Evolutionary conservation across 2,888 invertebrate species (phyloP), one percentile per base, ranked within the genome.

Genomic region (Lochmaea crataegi): DNA sequence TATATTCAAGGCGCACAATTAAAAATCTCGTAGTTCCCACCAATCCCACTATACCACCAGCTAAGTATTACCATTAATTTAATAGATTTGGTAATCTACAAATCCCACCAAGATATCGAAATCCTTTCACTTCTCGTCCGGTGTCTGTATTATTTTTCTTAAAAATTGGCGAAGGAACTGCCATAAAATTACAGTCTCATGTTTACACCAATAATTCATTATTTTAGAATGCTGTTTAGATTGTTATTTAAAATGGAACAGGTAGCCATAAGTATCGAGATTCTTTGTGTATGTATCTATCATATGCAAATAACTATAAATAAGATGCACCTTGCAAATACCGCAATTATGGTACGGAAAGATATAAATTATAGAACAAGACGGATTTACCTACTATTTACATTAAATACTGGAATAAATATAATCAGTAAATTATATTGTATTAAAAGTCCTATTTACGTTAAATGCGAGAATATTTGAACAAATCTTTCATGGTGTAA

Each of bases 281-380:
- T n/a, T 4, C 7, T n/a, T 51, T 53, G 53, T 16, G 18, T 18
- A 6, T 53, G 16, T 53, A 53, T 60, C 38, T 48, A 22, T 68
- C 48, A 9, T 71, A 65, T 71, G 65, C 51, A 65, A 65, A 71
- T 57, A 18, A 42, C 41, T 63, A 63, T 42, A 56, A 71, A 71
- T 41, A 57, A 22, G 71, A 65, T 71, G 65, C 65, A 65, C 65
- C 65, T 65, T 71, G 48, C 71, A 38, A 57, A 65, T 60, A 61
- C 53, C 48, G 58, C 45, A 65, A 71, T 71, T 71, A 65, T 53
- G 38, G 18, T 61, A 71, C 57, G 65, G 32, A 65, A 14, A 10
- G 42, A 60, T 53, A 71, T 65, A 71, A 53, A 71, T 69, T 16
- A 45, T 56, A 38, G 2, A 65, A 14, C 22, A n/a, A 10, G 63